Evolutionary conservation across 1,140 invertebrate species (phyloP), one percentile per base, ranked within the genome.

Genomic region (Neodiprion lecontei): DNA sequence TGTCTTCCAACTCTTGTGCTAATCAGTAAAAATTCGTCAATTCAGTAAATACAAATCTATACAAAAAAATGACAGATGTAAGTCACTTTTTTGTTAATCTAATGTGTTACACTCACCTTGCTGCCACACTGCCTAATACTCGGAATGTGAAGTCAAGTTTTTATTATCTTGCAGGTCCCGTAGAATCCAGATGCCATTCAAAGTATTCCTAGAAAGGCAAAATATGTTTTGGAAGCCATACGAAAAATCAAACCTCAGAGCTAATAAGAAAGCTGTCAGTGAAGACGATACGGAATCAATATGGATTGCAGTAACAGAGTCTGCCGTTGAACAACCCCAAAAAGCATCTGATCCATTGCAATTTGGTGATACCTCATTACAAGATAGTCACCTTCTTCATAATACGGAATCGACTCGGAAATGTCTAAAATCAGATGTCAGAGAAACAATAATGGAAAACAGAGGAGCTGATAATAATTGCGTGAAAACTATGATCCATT

Each of bases 141-240:
- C 21, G 47, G 75, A 80, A 76, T 77, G 67, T 74, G 67, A 77
- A 84, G 83, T 84, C 80, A 86, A 87, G 81, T 80, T 80, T 80
- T 80, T 79, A 83, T 80, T 86, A 75, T 86, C 86, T 86, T 87
- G 67, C 85, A 87, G 85, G 85, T 87, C 78, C 79, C 72, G 77
- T 81, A 84, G 69, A 74, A 74, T 72, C 71, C 78, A 78, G 81
- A 83, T 78, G 78, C 69, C 82, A 73, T 81, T 85, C 83, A 84
- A 78, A 80, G 75, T 81, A 76, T 85, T 82, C 72, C 72, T 83
- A 74, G 81, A 85, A 67, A 79, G 47, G 79, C 80, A 83, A 73
- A 85, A 79, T 77, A 69, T 80, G 70, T 81, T 78, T 77, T 80
- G 82, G 82, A 84, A 82, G 69, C 67, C 79, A 14, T 40, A 78